Evolutionary conservation across 2,888 invertebrate species (phyloP), one percentile per base, ranked within the genome.

Genomic region (Ametastegia equiseti): DNA sequence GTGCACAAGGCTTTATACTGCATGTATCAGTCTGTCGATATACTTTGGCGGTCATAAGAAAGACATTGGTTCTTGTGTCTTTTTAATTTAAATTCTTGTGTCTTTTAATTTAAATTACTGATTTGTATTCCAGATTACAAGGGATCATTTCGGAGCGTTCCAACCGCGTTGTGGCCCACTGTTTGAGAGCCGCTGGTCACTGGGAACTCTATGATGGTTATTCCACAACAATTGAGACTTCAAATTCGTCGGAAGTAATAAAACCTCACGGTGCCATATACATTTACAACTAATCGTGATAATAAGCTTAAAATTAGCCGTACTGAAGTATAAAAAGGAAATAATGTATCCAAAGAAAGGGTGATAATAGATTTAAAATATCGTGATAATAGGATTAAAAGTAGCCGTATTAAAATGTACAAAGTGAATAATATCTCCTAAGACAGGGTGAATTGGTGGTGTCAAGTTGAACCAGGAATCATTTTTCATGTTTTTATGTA

Each of bases 261-360:
- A 42, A 45, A 69, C 39, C 69, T 69, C 1, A 69, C 23, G 27
- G 69, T 69, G 69, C 69, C 39, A 69, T 42, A 69, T 69, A 42
- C 69, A 15, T 42, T 11, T 5, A 9, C 23, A 69, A 7, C 0
- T n/a, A n/a, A n/a, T 0, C 19, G 19, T 69, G 7, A 69, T 15
- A 69, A n/a, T n/a, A n/a, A n/a, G n/a, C n/a, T n/a, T n/a, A n/a
- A 69, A 69, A 69, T 19, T 30, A 67, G 15, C 30, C 39, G 13
- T 63, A 33, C 33, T 63, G 7, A 15, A 65, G 11, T 33, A 36
- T 1, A 36, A 15, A 19, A 57, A n/a, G 9, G 11, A 63, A 15
- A 3, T 30, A 63, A 63, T 33, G 9, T 15, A 15, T 13, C 30
- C n/a, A n/a, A n/a, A n/a, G n/a, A n/a, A n/a, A n/a, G n/a, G n/a